These are phyloP conservation scores for Zosterops hypoxanthus DNA, from an alignment of 2,113 vertebrate genomes.

Conservation along the genomic window DNA sequence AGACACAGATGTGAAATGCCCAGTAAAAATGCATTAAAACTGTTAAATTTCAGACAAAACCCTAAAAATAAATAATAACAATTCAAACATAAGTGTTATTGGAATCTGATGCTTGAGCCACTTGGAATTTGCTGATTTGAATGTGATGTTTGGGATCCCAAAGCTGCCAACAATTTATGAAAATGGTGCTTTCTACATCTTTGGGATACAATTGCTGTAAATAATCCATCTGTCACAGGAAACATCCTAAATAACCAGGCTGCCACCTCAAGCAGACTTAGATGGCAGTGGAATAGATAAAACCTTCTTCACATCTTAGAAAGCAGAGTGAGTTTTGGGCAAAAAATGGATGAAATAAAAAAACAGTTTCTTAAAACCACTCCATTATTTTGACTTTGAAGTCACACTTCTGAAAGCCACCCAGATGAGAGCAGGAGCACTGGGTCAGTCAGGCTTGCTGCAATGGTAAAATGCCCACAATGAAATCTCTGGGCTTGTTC, in stretches of 20 bases:
- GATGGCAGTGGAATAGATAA: neutral
- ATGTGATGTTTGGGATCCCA: neutral
- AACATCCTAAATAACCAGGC: neutral
- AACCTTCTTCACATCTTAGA: neutral
- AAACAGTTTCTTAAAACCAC: neutral
- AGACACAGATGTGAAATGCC: neutral
- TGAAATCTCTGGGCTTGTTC: neutral
- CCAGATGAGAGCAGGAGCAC: neutral
- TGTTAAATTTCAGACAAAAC: neutral
- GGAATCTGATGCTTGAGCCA: neutral
- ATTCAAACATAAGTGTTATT: neutral
- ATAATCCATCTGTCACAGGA: neutral
- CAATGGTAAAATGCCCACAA: neutral
- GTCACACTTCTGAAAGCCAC: neutral
- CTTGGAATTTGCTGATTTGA: neutral
- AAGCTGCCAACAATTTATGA: neutral
- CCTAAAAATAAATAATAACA: neutral
- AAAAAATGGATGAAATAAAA: neutral
- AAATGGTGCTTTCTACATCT: neutral
- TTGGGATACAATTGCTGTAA: neutral
- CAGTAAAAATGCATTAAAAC: neutral
- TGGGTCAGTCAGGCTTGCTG: neutral
- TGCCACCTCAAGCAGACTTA: neutral
- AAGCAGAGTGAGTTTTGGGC: neutral
- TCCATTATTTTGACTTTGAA: conserved; percentile 6